Conservation (phyloP, 2,797 vertebrate species). For the Fringilla coelebs region DNA sequence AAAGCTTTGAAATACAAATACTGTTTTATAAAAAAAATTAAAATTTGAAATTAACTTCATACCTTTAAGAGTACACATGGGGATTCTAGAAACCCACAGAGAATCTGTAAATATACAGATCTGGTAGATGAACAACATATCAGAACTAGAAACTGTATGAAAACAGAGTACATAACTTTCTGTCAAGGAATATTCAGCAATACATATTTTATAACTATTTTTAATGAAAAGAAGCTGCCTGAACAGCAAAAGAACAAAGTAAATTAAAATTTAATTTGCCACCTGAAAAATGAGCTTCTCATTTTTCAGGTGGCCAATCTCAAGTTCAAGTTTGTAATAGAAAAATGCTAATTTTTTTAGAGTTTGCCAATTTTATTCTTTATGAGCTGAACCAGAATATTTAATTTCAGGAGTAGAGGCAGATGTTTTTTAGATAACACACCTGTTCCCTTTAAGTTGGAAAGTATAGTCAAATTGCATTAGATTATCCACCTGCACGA, state of each 20-base stretch:
- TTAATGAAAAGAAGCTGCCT: not conserved
- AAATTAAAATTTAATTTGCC: slow-evolving; percentile 49
- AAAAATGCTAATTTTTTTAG: slow-evolving; percentile 31
- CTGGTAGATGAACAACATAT: not conserved
- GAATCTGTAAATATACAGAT: not conserved
- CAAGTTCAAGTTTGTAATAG: slow-evolving; percentile 24
- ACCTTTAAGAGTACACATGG: not conserved
- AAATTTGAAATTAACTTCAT: not conserved
- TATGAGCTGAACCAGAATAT: slow-evolving; percentile 39
- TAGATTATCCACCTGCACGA: slow-evolving; percentile 4
- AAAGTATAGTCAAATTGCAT: slow-evolving; percentile 38
- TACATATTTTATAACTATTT: not conserved
- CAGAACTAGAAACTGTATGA: not conserved
- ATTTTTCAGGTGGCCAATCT: slow-evolving; percentile 1
- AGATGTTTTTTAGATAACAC: slow-evolving; percentile 73
- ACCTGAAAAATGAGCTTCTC: not conserved
- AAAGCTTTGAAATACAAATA: not conserved
- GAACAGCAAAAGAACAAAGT: not conserved
- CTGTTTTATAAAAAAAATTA: not conserved
- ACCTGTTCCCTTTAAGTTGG: slow-evolving; percentile 63
- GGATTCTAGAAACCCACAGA: not conserved
- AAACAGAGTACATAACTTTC: not conserved
- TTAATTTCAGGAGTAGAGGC: slow-evolving; percentile 54
- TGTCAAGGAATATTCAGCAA: not conserved
- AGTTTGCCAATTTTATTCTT: slow-evolving; percentile 45